These are phyloP conservation scores for Squalus acanthias DNA, from an alignment of 2,797 vertebrate genomes.

Conservation along the genomic window DNA sequence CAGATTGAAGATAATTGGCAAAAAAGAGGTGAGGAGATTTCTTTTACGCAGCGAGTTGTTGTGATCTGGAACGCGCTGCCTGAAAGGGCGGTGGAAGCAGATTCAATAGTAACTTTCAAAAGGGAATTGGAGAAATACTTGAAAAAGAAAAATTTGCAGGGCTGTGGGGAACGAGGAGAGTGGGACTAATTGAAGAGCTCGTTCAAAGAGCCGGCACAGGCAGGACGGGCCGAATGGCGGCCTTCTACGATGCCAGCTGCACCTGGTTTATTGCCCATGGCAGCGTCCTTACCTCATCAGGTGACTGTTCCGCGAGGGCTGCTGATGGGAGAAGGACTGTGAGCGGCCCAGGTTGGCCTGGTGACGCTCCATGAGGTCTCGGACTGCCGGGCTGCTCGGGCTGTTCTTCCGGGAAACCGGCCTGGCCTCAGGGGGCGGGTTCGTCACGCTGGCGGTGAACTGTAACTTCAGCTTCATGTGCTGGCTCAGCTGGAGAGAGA, in stretches of 20 bases:
- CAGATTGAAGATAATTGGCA: no score
- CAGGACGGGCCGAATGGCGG: neutral
- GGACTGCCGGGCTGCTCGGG: slow-evolving; percentile 78
- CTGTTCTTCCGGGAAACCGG: slow-evolving; percentile 79
- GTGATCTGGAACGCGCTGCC: neutral
- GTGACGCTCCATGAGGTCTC: slow-evolving; percentile 77
- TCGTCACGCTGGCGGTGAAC: slow-evolving; percentile 81
- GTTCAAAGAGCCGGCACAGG: neutral
- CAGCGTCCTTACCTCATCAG: slow-evolving; percentile 74
- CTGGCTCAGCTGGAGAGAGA: slow-evolving; percentile 69
- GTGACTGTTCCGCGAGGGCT: slow-evolving; percentile 78
- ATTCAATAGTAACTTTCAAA: no score
- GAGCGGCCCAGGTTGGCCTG: slow-evolving; percentile 78
- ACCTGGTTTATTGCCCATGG: neutral
- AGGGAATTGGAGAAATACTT: no score
- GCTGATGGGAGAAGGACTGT: slow-evolving; percentile 91
- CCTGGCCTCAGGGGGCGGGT: slow-evolving; percentile 77
- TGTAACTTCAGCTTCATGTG: slow-evolving; percentile 92
- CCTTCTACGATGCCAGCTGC: neutral
- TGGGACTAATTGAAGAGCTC: neutral
- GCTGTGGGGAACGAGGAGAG: neutral
- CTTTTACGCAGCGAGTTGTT: neutral
- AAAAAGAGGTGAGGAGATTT: no score
- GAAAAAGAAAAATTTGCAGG: no score
- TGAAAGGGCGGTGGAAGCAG: neutral